Percentiles rank a stretch among this genome's conserved stretches.
These are phyloP conservation scores for Lichenostomus cassidix DNA, from an alignment of 2,113 vertebrate species.

Conservation along the genomic window DNA sequence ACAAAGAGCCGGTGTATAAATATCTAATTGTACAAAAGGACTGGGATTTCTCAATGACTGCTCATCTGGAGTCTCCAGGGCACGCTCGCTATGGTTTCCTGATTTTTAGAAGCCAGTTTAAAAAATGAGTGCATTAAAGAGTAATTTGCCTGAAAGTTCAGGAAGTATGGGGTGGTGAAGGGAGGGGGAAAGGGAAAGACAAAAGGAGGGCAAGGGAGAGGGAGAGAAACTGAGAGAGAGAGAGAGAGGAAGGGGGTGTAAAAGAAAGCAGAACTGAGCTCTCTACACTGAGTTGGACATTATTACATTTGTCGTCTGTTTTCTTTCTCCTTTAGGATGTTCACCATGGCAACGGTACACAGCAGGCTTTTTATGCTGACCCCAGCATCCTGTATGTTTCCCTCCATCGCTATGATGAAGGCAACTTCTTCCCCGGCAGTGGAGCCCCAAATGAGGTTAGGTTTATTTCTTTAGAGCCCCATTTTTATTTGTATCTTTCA, in stretches of 20 bases:
- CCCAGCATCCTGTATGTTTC: conserved; percentile 92
- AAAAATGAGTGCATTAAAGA: conserved; percentile 93
- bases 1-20: conserved; percentile 93
- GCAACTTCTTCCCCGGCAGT: conserved; percentile 89
- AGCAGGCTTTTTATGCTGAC: conserved; percentile 89
- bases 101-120: conserved; percentile 89
- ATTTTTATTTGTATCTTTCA: conserved; percentile 81
- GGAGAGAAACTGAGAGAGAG: conserved; percentile 31
- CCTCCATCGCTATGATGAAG: conserved; percentile 91
- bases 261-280: conserved; percentile 69
- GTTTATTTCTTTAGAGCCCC: conserved; percentile 91
- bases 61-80: conserved; percentile 88
- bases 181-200: conserved; percentile 71
- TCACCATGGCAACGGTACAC: conserved; percentile 92
- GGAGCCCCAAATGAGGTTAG: conserved; percentile 93
- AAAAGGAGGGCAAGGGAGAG: conserved; percentile 63
- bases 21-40: conserved; percentile 89
- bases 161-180: conserved; percentile 77
- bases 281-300: conserved; percentile 75
- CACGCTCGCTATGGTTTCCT: conserved; percentile 87
- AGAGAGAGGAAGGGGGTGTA: conserved; percentile 9
- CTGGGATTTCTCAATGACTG: conserved; percentile 91
- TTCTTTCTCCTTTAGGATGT: conserved; percentile 89
- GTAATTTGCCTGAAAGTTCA: conserved; percentile 86
- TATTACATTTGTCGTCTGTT: conserved; percentile 91